Conservation (phyloP, 2,113 vertebrate species). For the Myotis lucifugus region DNA sequence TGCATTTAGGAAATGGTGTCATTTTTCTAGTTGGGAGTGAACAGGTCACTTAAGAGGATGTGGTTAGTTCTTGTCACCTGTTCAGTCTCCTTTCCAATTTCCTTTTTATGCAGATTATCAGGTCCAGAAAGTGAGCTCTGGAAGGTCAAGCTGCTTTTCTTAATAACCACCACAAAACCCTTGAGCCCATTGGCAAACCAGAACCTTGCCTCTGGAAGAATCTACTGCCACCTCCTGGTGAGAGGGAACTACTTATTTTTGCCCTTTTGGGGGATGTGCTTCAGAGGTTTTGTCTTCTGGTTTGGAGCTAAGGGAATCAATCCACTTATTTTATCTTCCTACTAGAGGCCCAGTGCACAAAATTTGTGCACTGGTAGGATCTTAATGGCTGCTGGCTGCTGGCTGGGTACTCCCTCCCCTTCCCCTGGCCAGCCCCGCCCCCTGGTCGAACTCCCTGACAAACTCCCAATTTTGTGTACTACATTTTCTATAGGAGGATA, state of each 20-base stretch:
- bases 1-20: constrained; percentile 34
- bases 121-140: constrained; percentile 12
- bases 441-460: no score
- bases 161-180: constrained; percentile 36
- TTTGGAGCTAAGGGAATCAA: constrained; percentile 15
- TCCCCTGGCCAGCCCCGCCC: no score
- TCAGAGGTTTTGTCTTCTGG: constrained; percentile 33
- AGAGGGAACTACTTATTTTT: constrained; percentile 48
- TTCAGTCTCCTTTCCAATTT: constrained; percentile 47
- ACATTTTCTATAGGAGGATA: no score
- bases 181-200: neutral
- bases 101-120: constrained; percentile 31
- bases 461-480: no score
- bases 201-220: constrained; percentile 56
- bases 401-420: no score
- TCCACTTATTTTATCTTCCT: neutral
- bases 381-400: no score
- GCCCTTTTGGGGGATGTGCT: neutral
- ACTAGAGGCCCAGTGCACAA: no score
- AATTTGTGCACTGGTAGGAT: no score
- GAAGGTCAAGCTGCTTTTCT: constrained; percentile 48
- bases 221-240: constrained; percentile 63
- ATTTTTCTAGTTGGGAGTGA: constrained; percentile 51
- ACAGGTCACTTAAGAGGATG: neutral
- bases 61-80: constrained; percentile 43